Base-by-base conservation (phyloP, 1,140 invertebrate species). In the Metaphire vulgaris region DNA sequence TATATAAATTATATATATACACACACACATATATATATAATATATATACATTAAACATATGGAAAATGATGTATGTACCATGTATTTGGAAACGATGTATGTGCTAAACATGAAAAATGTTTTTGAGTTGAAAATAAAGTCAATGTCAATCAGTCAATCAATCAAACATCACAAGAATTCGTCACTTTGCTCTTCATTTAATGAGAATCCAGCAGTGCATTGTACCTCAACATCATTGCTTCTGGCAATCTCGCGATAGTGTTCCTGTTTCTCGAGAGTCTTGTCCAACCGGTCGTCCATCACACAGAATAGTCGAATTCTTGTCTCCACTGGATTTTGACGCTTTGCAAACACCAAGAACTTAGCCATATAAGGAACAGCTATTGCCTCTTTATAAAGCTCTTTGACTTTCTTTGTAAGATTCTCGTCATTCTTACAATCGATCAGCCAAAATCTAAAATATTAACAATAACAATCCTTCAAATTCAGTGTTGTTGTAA, bases 331-430 rank as follows among this genome's bases (percentile, higher is more conserved):
- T 1, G 91, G 89, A 80, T 97, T 95, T 65, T 94, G 91, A 76
- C 97, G 90, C 86, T 99, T 98, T 0, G 96, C 94, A 84, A 98
- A 99, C 16, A 99, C 95, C 68, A 98, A 94, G 86, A 98, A 97
- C 88, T 92, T 96, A 76, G 97, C 94, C 94, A 99, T 99, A 85
- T 98, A 99, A 12, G 97, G 97, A 74, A 99, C 96, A 81, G 96
- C 93, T 78, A 97, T 97, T 32, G 96, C 95, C 88, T 99, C 97
- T 87, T 92, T 91, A 87, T 99, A 99, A 28, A 99, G 88, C 84
- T 98, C 96, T 26, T 95, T 98, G 1, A 96, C 97, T 95, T 98
- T 98, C 90, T 97, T 94, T n/a, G 67, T 26, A 41, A 31, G 34
- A 29, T 73, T 73, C 1, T 73, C 41, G n/a, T 33, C 34, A 14